Percentiles rank a stretch among this genome's conserved stretches.
Conservation (phyloP, 2,888 invertebrate genomes). For the Salticus scenicus region DNA sequence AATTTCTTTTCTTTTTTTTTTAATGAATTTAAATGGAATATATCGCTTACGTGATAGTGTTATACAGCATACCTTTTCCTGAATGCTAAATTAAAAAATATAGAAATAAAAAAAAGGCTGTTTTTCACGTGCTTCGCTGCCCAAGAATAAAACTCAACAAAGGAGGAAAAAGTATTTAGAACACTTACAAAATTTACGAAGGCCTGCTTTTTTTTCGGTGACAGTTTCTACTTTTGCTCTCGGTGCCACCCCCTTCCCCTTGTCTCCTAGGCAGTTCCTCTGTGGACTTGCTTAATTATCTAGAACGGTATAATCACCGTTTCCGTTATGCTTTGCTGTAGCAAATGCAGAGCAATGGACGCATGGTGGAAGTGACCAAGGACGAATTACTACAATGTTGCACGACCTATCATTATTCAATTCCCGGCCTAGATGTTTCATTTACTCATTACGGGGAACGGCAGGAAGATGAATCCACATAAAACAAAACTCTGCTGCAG, state of each 20-base stretch:
- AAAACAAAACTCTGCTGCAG: neutral
- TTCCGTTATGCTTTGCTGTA: slow-evolving; percentile 57
- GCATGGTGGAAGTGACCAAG: slow-evolving; percentile 58
- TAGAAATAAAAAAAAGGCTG: neutral
- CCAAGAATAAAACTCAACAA: slow-evolving; percentile 42
- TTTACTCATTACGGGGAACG: neutral
- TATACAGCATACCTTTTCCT: neutral
- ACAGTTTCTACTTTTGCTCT: slow-evolving; percentile 16
- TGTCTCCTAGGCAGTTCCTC: slow-evolving; percentile 27
- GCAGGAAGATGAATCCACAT: neutral
- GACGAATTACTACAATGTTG: slow-evolving; percentile 22
- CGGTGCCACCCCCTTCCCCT: neutral
- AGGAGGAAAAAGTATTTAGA: slow-evolving; percentile 29
- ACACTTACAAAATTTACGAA: slow-evolving; percentile 50
- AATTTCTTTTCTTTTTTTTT: neutral
- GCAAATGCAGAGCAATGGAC: slow-evolving; percentile 46
- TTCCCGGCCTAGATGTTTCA: slow-evolving; percentile 8
- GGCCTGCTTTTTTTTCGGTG: slow-evolving; percentile 45
- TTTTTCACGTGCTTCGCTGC: slow-evolving; percentile 29
- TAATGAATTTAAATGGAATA: neutral
- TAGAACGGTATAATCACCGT: slow-evolving; percentile 55
- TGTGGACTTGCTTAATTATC: slow-evolving; percentile 56
- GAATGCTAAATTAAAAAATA: neutral
- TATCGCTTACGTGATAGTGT: neutral
- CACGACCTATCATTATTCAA: slow-evolving; percentile 9